Conservation (phyloP, 1,140 invertebrate genomes). For the Chrysomallon squamiferum region DNA sequence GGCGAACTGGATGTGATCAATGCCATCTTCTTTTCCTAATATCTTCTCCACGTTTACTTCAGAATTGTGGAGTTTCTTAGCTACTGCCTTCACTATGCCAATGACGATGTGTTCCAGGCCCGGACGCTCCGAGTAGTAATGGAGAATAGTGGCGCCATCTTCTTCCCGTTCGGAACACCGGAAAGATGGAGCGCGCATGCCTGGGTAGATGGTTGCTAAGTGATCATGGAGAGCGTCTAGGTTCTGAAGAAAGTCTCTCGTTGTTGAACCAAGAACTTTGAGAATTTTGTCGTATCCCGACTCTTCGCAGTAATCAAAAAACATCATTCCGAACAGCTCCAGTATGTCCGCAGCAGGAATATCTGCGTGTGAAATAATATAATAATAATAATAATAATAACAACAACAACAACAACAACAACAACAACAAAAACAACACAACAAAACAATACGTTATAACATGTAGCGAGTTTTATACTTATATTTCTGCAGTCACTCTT, state of each 20-base stretch:
- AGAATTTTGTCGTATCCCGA: conserved; percentile 61
- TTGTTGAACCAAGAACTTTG: conserved; percentile 54
- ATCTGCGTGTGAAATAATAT: conserved; percentile 68
- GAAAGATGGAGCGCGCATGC: conserved; percentile 64
- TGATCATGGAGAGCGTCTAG: conserved; percentile 62
- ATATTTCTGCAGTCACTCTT: no score
- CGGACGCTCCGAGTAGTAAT: conserved; percentile 63
- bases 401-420: no score
- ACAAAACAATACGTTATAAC: neutral
- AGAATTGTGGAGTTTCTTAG: conserved; percentile 89
- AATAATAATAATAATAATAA: no score
- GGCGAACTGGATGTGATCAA: conserved; percentile 92
- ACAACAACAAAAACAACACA: no score
- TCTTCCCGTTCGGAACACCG: conserved; percentile 65
- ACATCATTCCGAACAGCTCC: conserved; percentile 89
- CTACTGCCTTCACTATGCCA: conserved; percentile 70
- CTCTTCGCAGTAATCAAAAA: conserved; percentile 61
- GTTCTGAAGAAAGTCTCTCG: conserved; percentile 58
- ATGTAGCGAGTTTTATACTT: no score
- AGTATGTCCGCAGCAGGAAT: conserved; percentile 89
- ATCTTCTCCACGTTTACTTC: conserved; percentile 87
- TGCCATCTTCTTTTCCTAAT: conserved; percentile 78
- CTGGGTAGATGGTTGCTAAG: conserved; percentile 61
- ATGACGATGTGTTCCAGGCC: conserved; percentile 39
- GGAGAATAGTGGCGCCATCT: conserved; percentile 64